Conservation (phyloP, 2,797 vertebrate species). For the Acipenser transmontanus region DNA sequence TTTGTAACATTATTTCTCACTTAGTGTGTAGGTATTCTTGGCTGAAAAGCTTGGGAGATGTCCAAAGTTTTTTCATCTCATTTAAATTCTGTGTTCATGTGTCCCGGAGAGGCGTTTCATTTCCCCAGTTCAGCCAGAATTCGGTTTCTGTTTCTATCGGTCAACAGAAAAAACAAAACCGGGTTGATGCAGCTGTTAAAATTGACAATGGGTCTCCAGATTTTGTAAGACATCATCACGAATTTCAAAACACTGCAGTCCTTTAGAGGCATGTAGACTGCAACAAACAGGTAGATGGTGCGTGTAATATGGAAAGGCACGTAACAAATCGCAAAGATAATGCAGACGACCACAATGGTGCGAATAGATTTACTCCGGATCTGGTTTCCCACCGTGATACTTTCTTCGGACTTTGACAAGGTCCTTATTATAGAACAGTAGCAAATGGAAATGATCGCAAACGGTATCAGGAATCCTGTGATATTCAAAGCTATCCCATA, state of each 20-base stretch:
- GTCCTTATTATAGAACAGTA: constrained; percentile 40
- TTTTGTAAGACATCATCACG: constrained; percentile 36
- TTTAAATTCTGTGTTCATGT: too few species aligned
- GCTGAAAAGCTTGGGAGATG: too few species aligned
- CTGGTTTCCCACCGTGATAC: accelerated
- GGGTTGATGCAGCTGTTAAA: constrained; percentile 49
- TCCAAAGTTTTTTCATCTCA: too few species aligned
- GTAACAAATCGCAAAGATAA: constrained; percentile 46
- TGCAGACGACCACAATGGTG: constrained; percentile 30
- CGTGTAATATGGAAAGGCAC: constrained; percentile 42
- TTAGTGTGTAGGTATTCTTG: too few species aligned
- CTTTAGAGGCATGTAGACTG: constrained; percentile 16
- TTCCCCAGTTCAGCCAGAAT: constrained; percentile 28
- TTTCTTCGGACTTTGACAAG: constrained; percentile 22
- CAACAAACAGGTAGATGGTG: constrained; percentile 33
- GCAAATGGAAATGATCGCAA: constrained; percentile 36
- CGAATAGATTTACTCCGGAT: constrained; percentile 36
- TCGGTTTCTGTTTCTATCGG: constrained; percentile 5
- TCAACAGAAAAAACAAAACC: constrained; percentile 43
- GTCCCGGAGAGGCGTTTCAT: too few species aligned
- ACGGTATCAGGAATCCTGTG: constrained; percentile 44
- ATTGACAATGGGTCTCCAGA: constrained; percentile 46
- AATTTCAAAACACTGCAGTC: constrained; percentile 34
- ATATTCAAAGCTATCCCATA: constrained; percentile 33
- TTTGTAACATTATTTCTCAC: too few species aligned